These are phyloP conservation scores for Chitala chitala DNA, from an alignment of 2,113 vertebrate species.

Conservation along the genomic window DNA sequence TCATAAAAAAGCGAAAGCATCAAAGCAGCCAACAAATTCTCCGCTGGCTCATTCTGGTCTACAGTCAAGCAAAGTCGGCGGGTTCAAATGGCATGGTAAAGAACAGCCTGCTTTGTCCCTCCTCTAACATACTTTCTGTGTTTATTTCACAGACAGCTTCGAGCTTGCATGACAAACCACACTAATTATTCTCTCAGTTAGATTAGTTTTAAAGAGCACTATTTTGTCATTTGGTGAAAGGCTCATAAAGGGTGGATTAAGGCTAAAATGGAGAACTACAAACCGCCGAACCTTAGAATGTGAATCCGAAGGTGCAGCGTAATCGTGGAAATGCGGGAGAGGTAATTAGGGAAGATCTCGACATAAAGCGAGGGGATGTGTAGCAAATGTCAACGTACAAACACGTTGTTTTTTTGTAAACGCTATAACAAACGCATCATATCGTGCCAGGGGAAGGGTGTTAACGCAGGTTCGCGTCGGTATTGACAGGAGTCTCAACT, in stretches of 20 bases:
- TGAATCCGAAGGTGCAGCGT: no score
- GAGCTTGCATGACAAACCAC: background rate
- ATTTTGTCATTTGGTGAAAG: background rate
- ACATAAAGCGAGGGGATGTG: no score
- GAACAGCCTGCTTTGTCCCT: background rate
- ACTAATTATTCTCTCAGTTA: slow-evolving; percentile 11
- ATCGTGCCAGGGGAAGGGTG: no score
- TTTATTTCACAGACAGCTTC: slow-evolving; percentile 5
- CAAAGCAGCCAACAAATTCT: background rate
- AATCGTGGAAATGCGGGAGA: no score
- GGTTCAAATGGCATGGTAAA: background rate
- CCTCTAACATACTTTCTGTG: slow-evolving; percentile 2
- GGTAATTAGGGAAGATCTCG: no score
- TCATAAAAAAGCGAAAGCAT: background rate
- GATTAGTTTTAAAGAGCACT: background rate
- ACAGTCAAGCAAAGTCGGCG: background rate
- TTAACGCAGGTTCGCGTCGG: no score
- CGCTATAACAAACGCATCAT: no score
- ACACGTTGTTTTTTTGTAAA: no score
- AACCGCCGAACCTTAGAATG: background rate
- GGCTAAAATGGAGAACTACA: background rate
- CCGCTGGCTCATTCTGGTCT: background rate
- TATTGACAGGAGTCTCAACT: no score
- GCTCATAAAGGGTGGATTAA: background rate
- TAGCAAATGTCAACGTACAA: no score